These are phyloP conservation scores for Polypterus bichir DNA, from an alignment of 2,113 vertebrate genomes.

Conservation along the genomic window DNA sequence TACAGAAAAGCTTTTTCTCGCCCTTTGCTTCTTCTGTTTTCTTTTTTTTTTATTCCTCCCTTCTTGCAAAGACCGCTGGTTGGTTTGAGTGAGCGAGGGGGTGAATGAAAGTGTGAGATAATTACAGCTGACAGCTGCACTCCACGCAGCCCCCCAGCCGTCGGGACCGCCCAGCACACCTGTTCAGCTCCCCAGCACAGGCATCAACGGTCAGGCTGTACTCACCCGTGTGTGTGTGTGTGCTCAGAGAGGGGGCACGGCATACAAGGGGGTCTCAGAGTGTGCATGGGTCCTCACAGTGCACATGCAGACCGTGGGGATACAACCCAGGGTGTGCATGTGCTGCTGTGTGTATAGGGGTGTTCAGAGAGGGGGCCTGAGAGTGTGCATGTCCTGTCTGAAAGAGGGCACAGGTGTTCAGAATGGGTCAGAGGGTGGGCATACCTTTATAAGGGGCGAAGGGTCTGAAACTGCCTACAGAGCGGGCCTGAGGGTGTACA, in stretches of 20 bases:
- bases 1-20: constrained; percentile 34
- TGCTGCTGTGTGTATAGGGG: no score
- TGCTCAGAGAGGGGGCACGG: no score
- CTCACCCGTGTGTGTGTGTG: no score
- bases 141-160: constrained; percentile 65
- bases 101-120: constrained; percentile 59
- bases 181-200: constrained; percentile 43
- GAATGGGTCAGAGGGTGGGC: not conserved
- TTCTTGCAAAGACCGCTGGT: constrained; percentile 49
- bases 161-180: constrained; percentile 67
- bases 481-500: no score
- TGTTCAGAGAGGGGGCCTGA: no score
- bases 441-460: no score
- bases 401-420: constrained; percentile 1
- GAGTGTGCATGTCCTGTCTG: not conserved
- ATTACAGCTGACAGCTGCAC: constrained; percentile 95
- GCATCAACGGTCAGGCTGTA: no score
- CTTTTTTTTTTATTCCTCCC: constrained; percentile 35
- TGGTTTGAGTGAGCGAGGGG: constrained; percentile 43
- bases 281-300: not conserved
- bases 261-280: not conserved
- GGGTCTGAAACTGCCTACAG: no score
- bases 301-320: no score
- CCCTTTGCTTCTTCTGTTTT: constrained; percentile 27
- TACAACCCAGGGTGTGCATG: no score